Base-by-base conservation (phyloP, 2,113 vertebrate species). In the Rhea pennata region DNA sequence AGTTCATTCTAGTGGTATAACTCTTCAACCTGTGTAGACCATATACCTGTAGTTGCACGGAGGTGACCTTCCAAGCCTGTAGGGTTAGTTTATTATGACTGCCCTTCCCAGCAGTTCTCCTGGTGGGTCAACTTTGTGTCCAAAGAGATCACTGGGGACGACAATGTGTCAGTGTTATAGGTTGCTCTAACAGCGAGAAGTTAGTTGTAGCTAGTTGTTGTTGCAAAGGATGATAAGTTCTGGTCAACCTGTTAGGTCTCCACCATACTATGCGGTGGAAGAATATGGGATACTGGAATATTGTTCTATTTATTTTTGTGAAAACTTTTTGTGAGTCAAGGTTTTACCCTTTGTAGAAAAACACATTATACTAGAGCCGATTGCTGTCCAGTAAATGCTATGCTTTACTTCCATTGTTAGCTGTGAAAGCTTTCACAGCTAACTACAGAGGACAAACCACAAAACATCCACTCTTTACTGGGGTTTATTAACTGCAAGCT, bases 81-180 rank as follows among this genome's bases (percentile, higher is more conserved):
- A 73, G n/a, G 17, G 39, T 69, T 89, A 29, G 33, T 33, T 51
- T 16, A 48, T 12, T 9, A 4, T 19, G 6, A 12, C n/a, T 61
- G 13, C 21, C 12, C 26, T 53, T 46, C 3, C 6, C 40, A 65
- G 50, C 1, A 84, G 19, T 31, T 71, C 70, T 44, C 8, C 17
- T 46, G 56, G 24, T 3, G 12, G 19, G 77, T 14, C 5, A 78
- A 19, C 6, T 51, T 26, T 0, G 0, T 40, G 14, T 33, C n/a
- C 15, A 87, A 56, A 78, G 14, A 26, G 11, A 5, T 9, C 46
- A 36, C 65, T 61, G 24, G 15, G 21, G 3, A 3, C 46, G 20
- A 13, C 24, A 66, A 3, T 5, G 5, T 21, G 53, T n/a, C 79
- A 66, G n/a, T 8, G 15, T 10, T 62, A 40, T 39, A 78, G 81